Evolutionary conservation across 2,113 vertebrate genomes (phyloP).

Genomic region (Andinoacara biseriatus): DNA sequence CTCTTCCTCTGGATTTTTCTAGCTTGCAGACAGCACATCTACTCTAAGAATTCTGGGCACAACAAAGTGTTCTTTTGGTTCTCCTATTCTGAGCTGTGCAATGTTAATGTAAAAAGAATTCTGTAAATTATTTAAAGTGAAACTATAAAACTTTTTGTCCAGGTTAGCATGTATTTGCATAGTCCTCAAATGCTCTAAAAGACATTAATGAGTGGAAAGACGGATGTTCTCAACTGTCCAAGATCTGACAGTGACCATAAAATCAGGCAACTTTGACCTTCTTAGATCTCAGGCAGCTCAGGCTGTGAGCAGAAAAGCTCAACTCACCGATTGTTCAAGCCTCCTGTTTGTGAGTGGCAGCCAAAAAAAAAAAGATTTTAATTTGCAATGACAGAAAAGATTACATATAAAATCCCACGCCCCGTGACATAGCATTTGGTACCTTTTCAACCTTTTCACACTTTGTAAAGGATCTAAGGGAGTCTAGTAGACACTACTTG

Average conservation of each 20-base stretch:
- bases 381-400: too few species aligned
- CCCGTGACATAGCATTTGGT: background rate
- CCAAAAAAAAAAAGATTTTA: too few species aligned
- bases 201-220: background rate
- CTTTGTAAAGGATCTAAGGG: background rate
- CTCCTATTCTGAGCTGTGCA: background rate
- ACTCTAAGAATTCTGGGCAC: background rate
- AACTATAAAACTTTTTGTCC: background rate
- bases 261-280: background rate
- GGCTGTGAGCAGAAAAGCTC: background rate
- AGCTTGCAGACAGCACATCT: background rate
- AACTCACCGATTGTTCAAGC: too few species aligned
- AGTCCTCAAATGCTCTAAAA: background rate
- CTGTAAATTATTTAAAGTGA: background rate
- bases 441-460: background rate
- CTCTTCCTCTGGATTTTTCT: background rate
- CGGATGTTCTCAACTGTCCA: background rate
- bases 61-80: background rate
- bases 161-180: background rate
- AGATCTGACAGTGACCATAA: background rate
- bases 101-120: background rate
- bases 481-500: background rate
- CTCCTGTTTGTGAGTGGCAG: too few species aligned
- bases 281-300: background rate
- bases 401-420: too few species aligned